phyloP scores from a whole-genome alignment of 1,140 invertebrate species.

The Solenopsis invicta region DNA sequence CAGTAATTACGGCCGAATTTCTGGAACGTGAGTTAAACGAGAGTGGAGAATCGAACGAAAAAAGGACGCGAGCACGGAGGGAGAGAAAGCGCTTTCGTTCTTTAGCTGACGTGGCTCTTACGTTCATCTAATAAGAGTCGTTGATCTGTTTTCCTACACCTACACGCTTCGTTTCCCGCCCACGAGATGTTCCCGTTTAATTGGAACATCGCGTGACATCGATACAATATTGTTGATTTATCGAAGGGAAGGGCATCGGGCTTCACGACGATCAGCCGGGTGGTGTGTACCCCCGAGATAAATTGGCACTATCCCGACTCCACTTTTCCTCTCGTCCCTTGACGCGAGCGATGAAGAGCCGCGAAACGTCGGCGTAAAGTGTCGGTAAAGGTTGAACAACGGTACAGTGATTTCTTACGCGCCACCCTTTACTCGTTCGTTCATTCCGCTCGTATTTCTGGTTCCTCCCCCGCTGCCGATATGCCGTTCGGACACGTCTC shows the following conservation, averaged over 20 bases:
- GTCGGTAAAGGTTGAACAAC: neutral
- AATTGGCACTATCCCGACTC: slow-evolving; percentile 75
- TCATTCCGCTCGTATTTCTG: slow-evolving; percentile 8
- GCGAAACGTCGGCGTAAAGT: slow-evolving; percentile 3
- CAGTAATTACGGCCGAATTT: slow-evolving; percentile 52
- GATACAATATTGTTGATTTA: slow-evolving; percentile 14
- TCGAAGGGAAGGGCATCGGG: neutral
- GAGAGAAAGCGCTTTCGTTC: neutral
- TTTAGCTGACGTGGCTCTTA: slow-evolving; percentile 41
- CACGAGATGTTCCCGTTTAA: slow-evolving; percentile 53
- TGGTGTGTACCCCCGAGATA: slow-evolving; percentile 76
- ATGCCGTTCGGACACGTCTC: slow-evolving; percentile 41
- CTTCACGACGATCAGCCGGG: slow-evolving; percentile 73
- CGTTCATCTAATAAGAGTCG: slow-evolving; percentile 36
- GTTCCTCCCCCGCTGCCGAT: neutral
- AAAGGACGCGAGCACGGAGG: no score
- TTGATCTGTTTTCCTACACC: slow-evolving; percentile 38
- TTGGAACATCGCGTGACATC: slow-evolving; percentile 21
- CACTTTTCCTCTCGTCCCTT: neutral
- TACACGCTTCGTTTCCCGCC: slow-evolving; percentile 7
- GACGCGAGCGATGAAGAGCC: neutral
- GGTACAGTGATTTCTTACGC: slow-evolving; percentile 32
- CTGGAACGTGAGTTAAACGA: neutral
- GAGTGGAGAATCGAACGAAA: neutral
- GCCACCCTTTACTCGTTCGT: slow-evolving; percentile 24